Percentiles rank a stretch among this genome's conserved stretches.
Evolutionary conservation across 2,888 invertebrate species (phyloP).

Genomic region (Habroteleia sp.): DNA sequence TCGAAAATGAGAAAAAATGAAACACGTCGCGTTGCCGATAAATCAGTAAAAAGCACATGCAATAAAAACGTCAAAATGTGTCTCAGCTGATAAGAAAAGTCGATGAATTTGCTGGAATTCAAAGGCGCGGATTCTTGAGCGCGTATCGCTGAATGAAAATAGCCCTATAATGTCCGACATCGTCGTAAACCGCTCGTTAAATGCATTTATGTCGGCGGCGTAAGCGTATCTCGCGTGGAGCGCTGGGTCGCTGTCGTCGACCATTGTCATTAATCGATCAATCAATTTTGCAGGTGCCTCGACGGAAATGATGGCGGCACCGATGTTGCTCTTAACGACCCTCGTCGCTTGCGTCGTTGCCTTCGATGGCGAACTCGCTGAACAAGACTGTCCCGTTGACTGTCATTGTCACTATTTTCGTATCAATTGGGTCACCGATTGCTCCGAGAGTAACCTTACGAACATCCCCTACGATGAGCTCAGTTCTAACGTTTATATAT

Average conservation of each 20-base stretch:
- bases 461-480: constrained; percentile 86
- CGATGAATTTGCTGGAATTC: constrained; percentile 31
- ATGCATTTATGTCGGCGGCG: constrained; percentile 33
- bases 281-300: constrained; percentile 62
- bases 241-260: constrained; percentile 3
- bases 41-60: constrained; percentile 20
- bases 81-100: constrained; percentile 27
- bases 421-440: constrained; percentile 89
- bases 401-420: constrained; percentile 89
- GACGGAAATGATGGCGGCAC: constrained; percentile 66
- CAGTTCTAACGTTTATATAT: constrained; percentile 86
- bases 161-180: constrained; percentile 52
- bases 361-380: constrained; percentile 85
- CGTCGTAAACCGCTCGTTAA: constrained; percentile 60
- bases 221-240: constrained; percentile 27
- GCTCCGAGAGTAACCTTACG: constrained; percentile 88
- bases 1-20: neutral
- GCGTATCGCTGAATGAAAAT: constrained; percentile 48
- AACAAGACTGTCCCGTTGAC: constrained; percentile 87
- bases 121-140: constrained; percentile 21
- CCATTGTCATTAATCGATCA: constrained; percentile 59
- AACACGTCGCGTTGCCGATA: constrained; percentile 9
- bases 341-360: constrained; percentile 67
- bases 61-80: constrained; percentile 39
- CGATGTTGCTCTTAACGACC: constrained; percentile 59